Conservation (phyloP, 2,888 invertebrate genomes). For the Automeris io region DNA sequence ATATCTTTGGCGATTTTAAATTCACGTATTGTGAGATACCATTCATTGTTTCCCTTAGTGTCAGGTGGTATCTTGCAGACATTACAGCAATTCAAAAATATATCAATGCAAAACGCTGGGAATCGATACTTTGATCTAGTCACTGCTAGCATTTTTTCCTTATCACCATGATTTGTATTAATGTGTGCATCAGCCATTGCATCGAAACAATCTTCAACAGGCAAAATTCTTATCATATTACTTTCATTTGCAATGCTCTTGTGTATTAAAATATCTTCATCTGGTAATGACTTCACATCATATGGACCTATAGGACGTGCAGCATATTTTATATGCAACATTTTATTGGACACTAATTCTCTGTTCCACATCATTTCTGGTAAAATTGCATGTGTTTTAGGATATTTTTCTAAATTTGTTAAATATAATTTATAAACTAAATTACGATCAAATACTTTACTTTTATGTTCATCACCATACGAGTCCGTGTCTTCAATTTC, state of each 20-base stretch:
- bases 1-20: background rate
- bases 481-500: no score
- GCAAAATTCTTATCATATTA: background rate
- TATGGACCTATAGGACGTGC: background rate
- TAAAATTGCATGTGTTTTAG: background rate
- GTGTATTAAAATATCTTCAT: background rate
- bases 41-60: background rate
- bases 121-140: slow-evolving; percentile 12
- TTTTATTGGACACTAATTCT: background rate
- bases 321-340: background rate
- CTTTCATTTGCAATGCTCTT: background rate
- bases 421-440: background rate
- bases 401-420: background rate
- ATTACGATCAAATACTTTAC: no score
- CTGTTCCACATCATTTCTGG: background rate
- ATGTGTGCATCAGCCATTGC: slow-evolving; percentile 7
- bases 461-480: no score
- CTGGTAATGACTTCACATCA: background rate
- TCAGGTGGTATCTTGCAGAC: background rate
- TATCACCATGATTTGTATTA: background rate
- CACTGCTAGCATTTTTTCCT: background rate
- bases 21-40: background rate
- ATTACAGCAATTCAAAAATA: background rate
- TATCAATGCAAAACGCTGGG: slow-evolving; percentile 13
- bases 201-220: slow-evolving; percentile 12